These are phyloP conservation scores for Himalopsyche anomala DNA, from an alignment of 2,888 invertebrate species.

Conservation along the genomic window DNA sequence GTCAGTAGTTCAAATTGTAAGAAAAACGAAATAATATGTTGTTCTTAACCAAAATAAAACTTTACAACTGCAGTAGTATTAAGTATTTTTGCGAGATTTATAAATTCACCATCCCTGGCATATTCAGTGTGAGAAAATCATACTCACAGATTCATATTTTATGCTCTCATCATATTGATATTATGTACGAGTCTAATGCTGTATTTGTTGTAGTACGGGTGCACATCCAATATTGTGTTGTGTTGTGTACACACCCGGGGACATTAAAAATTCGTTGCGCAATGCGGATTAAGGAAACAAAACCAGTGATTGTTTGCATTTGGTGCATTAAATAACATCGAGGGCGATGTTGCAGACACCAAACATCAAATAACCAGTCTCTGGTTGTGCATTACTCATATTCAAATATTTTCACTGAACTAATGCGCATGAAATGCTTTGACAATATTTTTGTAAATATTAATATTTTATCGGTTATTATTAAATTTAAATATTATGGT, in stretches of 20 bases:
- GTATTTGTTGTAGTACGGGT: not conserved
- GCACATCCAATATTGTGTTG: not conserved
- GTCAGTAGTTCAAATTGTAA: no score
- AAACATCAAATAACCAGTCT: slow-evolving; percentile 36
- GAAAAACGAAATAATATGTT: no score
- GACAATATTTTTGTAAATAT: no score
- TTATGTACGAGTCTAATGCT: not conserved
- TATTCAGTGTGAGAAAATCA: slow-evolving; percentile 36
- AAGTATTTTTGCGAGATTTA: no score
- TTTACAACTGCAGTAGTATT: no score
- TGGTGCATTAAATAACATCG: slow-evolving; percentile 60
- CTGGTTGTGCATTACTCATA: not conserved
- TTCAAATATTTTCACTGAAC: no score
- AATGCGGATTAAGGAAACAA: slow-evolving; percentile 64
- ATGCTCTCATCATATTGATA: slow-evolving; percentile 24
- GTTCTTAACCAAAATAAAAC: no score
- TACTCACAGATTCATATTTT: slow-evolving; percentile 1
- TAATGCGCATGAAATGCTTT: no score
- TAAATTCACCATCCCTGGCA: not conserved
- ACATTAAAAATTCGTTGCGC: slow-evolving; percentile 65
- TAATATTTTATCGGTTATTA: no score
- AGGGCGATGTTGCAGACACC: slow-evolving; percentile 20
- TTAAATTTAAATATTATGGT: no score
- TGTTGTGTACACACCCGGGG: slow-evolving; percentile 43
- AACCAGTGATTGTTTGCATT: slow-evolving; percentile 61